Percentiles rank a stretch among this genome's conserved stretches.
Conservation (phyloP, 30 jellyfish, hydroid and myxozoan genomes). For the Pseudorhiza aurosa region DNA sequence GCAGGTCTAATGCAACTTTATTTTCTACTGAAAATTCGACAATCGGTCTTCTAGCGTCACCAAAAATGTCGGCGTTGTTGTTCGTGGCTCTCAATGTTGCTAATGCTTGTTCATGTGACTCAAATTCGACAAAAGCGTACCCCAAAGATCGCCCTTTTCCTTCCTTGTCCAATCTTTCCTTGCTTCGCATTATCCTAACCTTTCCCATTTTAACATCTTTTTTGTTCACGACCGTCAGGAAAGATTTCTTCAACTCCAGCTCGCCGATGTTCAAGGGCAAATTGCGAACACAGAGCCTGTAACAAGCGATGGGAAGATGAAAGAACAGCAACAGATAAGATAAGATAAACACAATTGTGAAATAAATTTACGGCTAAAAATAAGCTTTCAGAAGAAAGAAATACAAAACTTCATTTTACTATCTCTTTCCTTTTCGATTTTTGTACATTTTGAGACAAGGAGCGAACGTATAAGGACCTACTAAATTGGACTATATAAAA, state of each 20-base stretch:
- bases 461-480: too few species aligned
- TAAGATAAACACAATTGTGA: too few species aligned
- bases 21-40: constrained; percentile 96
- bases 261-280: constrained; percentile 77
- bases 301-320: not conserved
- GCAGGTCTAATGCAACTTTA: constrained; percentile 76
- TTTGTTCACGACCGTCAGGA: constrained; percentile 28
- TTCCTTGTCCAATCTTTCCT: constrained; percentile 75
- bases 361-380: too few species aligned
- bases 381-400: too few species aligned
- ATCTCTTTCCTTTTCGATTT: too few species aligned
- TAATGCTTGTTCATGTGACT: constrained; percentile 82
- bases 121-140: constrained; percentile 86
- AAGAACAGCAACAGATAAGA: too few species aligned
- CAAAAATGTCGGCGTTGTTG: constrained; percentile 84
- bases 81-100: constrained; percentile 69
- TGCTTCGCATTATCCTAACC: constrained; percentile 78
- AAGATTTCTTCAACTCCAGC: constrained; percentile 35
- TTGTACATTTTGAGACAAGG: too few species aligned
- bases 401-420: too few species aligned
- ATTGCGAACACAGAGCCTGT: constrained; percentile 91
- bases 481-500: too few species aligned
- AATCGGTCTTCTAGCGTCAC: constrained; percentile 80
- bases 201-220: constrained; percentile 41
- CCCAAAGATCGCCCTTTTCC: constrained; percentile 92